Evolutionary conservation across 2,797 vertebrate species (phyloP).

Genomic region (Martes flavigula): DNA sequence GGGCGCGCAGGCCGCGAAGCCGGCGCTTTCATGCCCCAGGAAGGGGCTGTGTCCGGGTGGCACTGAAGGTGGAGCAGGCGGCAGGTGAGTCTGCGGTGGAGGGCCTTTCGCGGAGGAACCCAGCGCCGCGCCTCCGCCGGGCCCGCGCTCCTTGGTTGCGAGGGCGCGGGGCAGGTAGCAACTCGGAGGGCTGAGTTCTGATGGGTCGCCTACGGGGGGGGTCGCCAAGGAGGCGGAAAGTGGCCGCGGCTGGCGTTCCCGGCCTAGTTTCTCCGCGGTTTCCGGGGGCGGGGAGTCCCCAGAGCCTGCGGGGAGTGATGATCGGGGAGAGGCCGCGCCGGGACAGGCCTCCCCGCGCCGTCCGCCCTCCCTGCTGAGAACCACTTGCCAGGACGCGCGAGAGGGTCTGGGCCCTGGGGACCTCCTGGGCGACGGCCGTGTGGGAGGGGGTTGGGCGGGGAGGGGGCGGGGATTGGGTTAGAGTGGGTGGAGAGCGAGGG

Average conservation of each 20-base stretch:
- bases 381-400: not conserved
- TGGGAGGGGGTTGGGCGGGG: not conserved
- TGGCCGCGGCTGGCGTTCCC: not conserved
- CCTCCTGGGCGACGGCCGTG: not conserved
- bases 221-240: not conserved
- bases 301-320: not conserved
- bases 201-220: not conserved
- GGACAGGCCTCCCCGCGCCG: slow-evolving; percentile 21
- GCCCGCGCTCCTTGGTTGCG: not conserved
- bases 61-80: not conserved
- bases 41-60: not conserved
- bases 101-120: not conserved
- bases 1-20: slow-evolving; percentile 57
- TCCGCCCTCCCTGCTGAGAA: not conserved
- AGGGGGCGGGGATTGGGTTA: not conserved
- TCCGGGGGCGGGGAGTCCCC: slow-evolving; percentile 51
- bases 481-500: not conserved
- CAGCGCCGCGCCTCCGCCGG: not conserved
- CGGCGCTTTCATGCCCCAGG: slow-evolving; percentile 41
- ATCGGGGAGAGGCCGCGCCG: not conserved
- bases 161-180: not conserved
- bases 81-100: slow-evolving; percentile 65
- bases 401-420: not conserved
- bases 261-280: slow-evolving; percentile 10
- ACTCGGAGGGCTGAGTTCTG: not conserved